Evolutionary conservation across 2,888 invertebrate species (phyloP).

Genomic region (Oscheius myriophilus): DNA sequence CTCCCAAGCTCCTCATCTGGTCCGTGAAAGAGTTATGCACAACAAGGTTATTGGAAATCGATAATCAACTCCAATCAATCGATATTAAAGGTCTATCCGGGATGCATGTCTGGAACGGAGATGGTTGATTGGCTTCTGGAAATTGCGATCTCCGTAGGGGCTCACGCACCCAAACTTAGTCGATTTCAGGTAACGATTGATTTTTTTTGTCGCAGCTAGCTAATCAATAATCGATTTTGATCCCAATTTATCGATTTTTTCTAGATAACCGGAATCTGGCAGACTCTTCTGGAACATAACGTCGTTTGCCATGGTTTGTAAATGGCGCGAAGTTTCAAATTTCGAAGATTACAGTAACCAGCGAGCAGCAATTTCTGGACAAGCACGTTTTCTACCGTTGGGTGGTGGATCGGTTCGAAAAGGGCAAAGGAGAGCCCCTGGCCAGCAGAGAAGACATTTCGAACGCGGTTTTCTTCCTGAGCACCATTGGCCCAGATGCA

Average conservation of each 20-base stretch:
- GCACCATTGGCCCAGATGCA: conserved; percentile 83
- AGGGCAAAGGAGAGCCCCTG: conserved; percentile 24
- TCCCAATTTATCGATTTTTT: conserved; percentile 42
- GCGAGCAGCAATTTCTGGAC: conserved; percentile 84
- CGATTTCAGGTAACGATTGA: conserved; percentile 37
- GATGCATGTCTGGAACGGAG: conserved; percentile 83
- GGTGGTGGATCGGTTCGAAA: conserved; percentile 64
- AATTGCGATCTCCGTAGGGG: conserved; percentile 71
- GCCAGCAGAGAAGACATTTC: conserved; percentile 51
- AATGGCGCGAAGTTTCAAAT: background rate
- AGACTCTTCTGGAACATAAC: conserved; percentile 83
- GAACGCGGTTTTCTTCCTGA: conserved; percentile 76
- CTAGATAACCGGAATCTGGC: conserved; percentile 81
- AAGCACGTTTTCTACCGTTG: conserved; percentile 85
- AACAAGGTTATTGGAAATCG: conserved; percentile 37
- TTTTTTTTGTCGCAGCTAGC: too few species aligned
- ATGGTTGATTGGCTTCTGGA: conserved; percentile 83
- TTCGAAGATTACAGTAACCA: conserved; percentile 77
- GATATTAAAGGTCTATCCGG: conserved; percentile 60
- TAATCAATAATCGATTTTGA: conserved; percentile 20
- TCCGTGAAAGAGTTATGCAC: conserved; percentile 53
- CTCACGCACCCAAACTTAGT: conserved; percentile 34
- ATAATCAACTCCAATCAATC: background rate
- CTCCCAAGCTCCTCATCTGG: conserved; percentile 49
- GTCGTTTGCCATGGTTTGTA: conserved; percentile 79